Base-by-base conservation (phyloP, 2,888 invertebrate genomes). In the Leptopilina drosophilae region DNA sequence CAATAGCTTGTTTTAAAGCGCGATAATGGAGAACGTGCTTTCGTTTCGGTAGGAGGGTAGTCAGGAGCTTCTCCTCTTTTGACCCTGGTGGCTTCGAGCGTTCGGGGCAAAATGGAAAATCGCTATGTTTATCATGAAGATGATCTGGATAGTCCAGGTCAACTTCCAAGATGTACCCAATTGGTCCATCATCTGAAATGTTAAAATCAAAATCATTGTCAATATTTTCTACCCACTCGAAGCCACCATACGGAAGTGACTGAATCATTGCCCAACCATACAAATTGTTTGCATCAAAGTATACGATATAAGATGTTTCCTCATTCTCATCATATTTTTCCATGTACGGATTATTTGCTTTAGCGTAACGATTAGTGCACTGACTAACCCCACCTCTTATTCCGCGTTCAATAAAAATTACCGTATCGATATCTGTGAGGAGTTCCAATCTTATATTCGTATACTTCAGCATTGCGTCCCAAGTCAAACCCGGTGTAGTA, bases 1-100 rank as follows among this genome's bases (percentile, higher is more conserved):
- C 65, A 2, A 87, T 5, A 65, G 87, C 86, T 81, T 88, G 86
- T 81, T 89, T 85, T 46, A 92, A 83, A 76, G 87, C 89, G 33
- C 84, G 64, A 42, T 42, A 42, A 42, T 42, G 42, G 8, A 42
- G 42, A 42, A 42, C 42, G 42, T 42, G 42, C 42, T 82, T 84
- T 26, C 77, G 42, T 75, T 89, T 89, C 26, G 82, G 49, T 11
- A 80, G 64, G 1, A 88, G 66, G 46, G 85, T 88, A 11, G 86
- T 82, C 42, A 89, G 62, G 4, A 89, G 81, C 82, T 88, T 89
- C 9, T 79, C 40, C n/a, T 79, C 33, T 76, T 78, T 82, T 0
- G 82, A 64, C 11, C 73, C 66, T 8, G 85, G 80, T 5, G 85
- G 83, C 33, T 11, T 78, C 62, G 73, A 77, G 76, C 87, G 84